Evolutionary conservation across 2,113 vertebrate species (phyloP), one percentile per base, ranked within the genome.

Genomic region (Mugil cephalus): DNA sequence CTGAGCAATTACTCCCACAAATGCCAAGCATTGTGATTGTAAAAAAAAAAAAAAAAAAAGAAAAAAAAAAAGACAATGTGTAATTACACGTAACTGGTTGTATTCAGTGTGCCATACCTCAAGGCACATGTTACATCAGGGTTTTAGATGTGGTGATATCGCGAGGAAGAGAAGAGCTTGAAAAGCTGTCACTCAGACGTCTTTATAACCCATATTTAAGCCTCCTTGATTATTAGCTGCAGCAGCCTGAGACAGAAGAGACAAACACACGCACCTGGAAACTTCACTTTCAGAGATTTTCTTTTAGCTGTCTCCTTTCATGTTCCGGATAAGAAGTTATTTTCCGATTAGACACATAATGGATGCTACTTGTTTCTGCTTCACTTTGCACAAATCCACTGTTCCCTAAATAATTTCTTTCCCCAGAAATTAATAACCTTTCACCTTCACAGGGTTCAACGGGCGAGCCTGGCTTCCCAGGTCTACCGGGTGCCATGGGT

Each of bases 381-480:
- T n/a, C n/a, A n/a, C n/a, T n/a, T n/a, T n/a, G n/a, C n/a, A 30
- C 5, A 30, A 30, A 30, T 4, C 6, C 15, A 12, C 11, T 1
- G 24, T 59, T n/a, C 18, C 17, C 13, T 34, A 18, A 6, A 6
- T 30, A 1, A 3, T 39, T 30, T 53, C 3, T 68, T 40, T 17
- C 24, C 38, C 1, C 47, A 52, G 10, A 39, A 7, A 65, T 52
- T 11, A 21, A 24, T 74, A 40, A 61, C 10, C 18, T 52, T 74
- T 84, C 4, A 36, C 13, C 34, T 59, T 61, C 55, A 0, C 67
- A 93, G 94, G 93, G 93, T 3, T 60, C 59, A 4, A 17, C 17
- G 1, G 94, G 93, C 2, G 91, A 92, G 10, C 58, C 84, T 1
- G 94, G 93, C 4, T 30, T 84, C 30, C 84, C 85, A 19, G 94